These are phyloP conservation scores for Petromus typicus DNA, from an alignment of 2,113 vertebrate genomes.

Conservation along the genomic window DNA sequence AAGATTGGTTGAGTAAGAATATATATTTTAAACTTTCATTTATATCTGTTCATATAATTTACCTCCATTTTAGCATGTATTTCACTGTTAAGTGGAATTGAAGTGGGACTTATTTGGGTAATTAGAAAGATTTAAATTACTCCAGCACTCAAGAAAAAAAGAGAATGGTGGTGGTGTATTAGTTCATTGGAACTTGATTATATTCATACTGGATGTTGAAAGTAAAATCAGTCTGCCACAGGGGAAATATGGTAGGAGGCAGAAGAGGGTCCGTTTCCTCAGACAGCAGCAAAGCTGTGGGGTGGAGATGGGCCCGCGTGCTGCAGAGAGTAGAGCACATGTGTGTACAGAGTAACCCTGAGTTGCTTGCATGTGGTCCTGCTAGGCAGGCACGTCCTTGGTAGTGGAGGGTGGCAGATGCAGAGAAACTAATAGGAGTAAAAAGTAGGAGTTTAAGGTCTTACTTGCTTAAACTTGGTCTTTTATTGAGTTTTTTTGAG, in stretches of 20 bases:
- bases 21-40: constrained; percentile 30
- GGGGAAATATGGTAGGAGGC: neutral
- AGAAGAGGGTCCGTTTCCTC: neutral
- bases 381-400: neutral
- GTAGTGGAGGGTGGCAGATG: neutral
- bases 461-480: neutral
- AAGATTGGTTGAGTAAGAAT: neutral
- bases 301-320: neutral
- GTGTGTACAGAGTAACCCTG: no score
- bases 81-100: constrained; percentile 16
- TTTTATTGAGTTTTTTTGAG: no score
- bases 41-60: neutral
- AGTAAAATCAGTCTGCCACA: neutral
- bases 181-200: constrained; percentile 1
- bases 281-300: neutral
- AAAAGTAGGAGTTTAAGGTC: neutral
- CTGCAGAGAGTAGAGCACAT: neutral
- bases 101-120: constrained; percentile 18
- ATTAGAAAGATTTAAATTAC: constrained; percentile 35
- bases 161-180: neutral
- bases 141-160: neutral
- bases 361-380: neutral
- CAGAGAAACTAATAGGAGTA: neutral
- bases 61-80: constrained; percentile 1
- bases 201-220: neutral